phyloP scores from a whole-genome alignment of 2,797 vertebrate genomes.

The Pangasius larnaudii region DNA sequence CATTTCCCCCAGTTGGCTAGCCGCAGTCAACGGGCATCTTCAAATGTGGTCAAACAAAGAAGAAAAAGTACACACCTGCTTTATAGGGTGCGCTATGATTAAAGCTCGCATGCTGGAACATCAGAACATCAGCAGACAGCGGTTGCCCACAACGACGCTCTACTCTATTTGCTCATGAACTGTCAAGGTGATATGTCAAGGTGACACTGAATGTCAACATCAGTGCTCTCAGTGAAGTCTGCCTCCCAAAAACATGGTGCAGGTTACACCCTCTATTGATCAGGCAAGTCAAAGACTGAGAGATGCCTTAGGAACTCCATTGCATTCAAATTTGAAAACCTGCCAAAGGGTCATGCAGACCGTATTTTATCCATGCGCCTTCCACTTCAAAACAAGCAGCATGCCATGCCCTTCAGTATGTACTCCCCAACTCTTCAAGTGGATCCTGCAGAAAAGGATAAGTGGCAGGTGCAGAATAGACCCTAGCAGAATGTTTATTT shows the following conservation, averaged over 20 bases:
- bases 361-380: neutral
- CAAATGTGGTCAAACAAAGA: neutral
- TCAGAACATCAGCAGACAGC: neutral
- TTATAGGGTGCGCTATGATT: neutral
- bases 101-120: neutral
- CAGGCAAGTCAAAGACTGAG: neutral
- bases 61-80: neutral
- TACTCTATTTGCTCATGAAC: neutral
- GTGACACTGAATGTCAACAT: neutral
- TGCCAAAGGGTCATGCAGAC: neutral
- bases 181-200: neutral
- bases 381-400: neutral
- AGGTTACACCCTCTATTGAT: neutral
- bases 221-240: neutral
- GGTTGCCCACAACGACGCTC: neutral
- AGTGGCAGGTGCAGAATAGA: no score
- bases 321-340: neutral
- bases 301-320: neutral
- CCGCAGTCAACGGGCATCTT: neutral
- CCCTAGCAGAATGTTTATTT: no score
- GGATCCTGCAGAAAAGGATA: neutral
- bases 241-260: neutral
- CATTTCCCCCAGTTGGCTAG: neutral
- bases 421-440: neutral
- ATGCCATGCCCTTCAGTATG: neutral